These are phyloP conservation scores for Philypnodon macrostomus DNA, from an alignment of 2,797 vertebrate genomes.

Conservation along the genomic window DNA sequence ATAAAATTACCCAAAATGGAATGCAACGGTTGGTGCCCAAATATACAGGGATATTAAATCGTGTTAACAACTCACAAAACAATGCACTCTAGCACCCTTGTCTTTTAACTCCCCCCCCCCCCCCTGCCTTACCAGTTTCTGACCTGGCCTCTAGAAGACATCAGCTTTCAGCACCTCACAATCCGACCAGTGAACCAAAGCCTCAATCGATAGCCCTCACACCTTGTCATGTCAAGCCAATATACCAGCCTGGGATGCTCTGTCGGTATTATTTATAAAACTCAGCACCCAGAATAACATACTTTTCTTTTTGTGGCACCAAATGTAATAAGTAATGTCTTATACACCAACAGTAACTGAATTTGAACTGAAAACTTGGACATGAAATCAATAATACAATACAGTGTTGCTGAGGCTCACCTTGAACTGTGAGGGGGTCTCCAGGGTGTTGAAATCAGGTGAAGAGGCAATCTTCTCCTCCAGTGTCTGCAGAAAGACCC, in stretches of 20 bases:
- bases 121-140: constrained; percentile 17
- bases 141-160: constrained; percentile 29
- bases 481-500: constrained; percentile 93
- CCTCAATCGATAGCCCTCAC: constrained; percentile 59
- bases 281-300: constrained; percentile 27
- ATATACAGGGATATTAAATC: constrained; percentile 30
- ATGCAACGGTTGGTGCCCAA: too few relatives aligned
- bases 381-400: constrained; percentile 25
- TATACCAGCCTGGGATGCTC: constrained; percentile 46
- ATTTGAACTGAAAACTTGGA: constrained; percentile 9
- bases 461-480: constrained; percentile 91
- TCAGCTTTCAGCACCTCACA: constrained; percentile 49
- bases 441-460: constrained; percentile 86
- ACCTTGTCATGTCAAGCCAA: constrained; percentile 35
- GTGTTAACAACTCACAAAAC: constrained; percentile 48
- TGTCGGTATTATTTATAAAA: constrained; percentile 54
- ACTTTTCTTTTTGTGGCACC: constrained; percentile 15
- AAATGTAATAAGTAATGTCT: constrained; percentile 12
- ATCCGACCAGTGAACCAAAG: constrained; percentile 34
- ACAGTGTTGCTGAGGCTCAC: constrained; percentile 57
- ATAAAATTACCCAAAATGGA: too few relatives aligned
- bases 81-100: constrained; percentile 16
- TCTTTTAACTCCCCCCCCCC: constrained; percentile 22
- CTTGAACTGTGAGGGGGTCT: constrained; percentile 93
- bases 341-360: background rate